Evolutionary conservation across 2,888 invertebrate species (phyloP).

Genomic region (Drosophila yooni): DNA sequence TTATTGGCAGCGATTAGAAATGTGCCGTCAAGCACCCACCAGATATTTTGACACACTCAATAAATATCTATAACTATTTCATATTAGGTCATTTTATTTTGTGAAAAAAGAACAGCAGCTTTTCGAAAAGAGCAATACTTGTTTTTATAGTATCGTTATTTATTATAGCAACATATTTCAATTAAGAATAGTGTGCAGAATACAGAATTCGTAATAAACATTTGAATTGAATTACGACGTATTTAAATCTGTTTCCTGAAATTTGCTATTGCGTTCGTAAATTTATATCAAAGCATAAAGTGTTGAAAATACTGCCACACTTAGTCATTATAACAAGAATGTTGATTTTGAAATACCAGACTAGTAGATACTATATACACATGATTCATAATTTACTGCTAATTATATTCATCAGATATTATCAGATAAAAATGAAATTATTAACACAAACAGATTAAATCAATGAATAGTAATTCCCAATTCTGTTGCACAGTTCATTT

Average conservation of each 20-base stretch:
- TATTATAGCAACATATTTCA: constrained; percentile 1
- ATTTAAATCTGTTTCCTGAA: background rate
- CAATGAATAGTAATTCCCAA: constrained; percentile 18
- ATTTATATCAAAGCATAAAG: background rate
- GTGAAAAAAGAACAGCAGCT: background rate
- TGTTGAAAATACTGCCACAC: background rate
- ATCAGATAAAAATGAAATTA: background rate
- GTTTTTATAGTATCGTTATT: background rate
- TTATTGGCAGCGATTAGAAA: constrained; percentile 70
- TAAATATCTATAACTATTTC: background rate
- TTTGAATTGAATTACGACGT: constrained; percentile 5
- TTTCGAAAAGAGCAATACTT: background rate
- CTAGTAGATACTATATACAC: background rate
- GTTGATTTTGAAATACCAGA: background rate
- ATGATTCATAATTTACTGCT: background rate
- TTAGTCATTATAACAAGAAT: background rate
- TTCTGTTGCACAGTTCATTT: constrained; percentile 33
- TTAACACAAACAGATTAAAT: background rate
- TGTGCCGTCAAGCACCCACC: constrained; percentile 21
- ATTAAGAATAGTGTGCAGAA: background rate
- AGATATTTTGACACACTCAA: background rate
- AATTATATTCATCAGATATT: background rate
- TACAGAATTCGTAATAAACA: background rate
- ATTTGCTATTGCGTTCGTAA: background rate
- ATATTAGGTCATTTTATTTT: constrained; percentile 6